Evolutionary conservation across 2,797 vertebrate species (phyloP).

Genomic region (Scleropages formosus): DNA sequence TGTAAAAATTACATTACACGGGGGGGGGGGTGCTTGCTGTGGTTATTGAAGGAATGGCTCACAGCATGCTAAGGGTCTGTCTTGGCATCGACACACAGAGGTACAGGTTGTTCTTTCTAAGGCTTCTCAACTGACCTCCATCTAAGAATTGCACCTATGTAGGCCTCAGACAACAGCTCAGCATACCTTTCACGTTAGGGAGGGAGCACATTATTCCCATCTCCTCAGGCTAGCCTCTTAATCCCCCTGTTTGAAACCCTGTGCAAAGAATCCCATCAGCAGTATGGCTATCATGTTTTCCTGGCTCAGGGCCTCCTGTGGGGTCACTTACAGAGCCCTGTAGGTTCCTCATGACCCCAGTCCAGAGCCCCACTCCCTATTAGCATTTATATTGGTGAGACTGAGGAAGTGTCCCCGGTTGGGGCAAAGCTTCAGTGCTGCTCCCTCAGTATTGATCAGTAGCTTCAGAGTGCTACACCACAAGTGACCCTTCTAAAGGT

Average conservation of each 20-base stretch:
- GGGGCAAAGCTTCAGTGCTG: background rate
- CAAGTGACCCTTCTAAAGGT: too few relatives aligned
- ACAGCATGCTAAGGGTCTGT: background rate
- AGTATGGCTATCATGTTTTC: conserved; percentile 30
- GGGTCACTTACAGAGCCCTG: background rate
- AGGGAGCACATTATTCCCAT: conserved; percentile 18
- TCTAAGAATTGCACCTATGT: background rate
- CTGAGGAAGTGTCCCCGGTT: background rate
- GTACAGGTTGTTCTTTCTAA: background rate
- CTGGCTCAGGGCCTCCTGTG: conserved; percentile 8
- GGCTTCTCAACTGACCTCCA: background rate
- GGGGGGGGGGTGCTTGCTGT: background rate
- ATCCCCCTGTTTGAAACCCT: conserved; percentile 30
- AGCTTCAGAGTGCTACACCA: too few relatives aligned
- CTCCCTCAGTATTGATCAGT: background rate
- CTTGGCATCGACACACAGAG: background rate
- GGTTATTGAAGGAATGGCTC: background rate
- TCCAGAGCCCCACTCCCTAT: background rate
- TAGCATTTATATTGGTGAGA: conserved; percentile 35
- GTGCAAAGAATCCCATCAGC: conserved; percentile 27
- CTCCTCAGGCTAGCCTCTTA: conserved; percentile 25
- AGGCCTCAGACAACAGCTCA: conserved; percentile 3
- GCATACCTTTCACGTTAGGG: conserved; percentile 25
- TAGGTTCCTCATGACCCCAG: conserved; percentile 21
- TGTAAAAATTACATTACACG: background rate